Conservation (phyloP, 1,140 invertebrate genomes). For the Nylanderia fulva region DNA sequence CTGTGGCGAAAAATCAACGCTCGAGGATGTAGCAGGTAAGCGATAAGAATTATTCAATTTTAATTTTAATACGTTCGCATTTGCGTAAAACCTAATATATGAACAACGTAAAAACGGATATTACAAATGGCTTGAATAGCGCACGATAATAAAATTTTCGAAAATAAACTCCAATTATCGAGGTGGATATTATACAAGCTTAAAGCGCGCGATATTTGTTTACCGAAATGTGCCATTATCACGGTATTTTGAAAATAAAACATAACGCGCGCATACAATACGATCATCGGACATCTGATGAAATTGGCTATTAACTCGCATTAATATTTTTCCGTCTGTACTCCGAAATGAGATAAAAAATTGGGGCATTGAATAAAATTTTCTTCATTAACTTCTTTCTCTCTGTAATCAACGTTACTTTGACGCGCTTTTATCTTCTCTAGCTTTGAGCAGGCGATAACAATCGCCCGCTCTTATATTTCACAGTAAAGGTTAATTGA, state of each 20-base stretch:
- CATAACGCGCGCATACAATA: neutral
- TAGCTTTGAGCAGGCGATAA: neutral
- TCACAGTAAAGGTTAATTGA: conserved; percentile 58
- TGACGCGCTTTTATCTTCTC: neutral
- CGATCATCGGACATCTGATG: neutral
- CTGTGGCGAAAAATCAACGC: conserved; percentile 91
- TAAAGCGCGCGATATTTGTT: conserved; percentile 11
- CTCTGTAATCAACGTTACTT: conserved; percentile 11
- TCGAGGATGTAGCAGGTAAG: conserved; percentile 91
- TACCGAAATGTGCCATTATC: neutral
- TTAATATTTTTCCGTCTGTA: neutral
- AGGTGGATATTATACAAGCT: neutral
- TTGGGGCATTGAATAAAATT: neutral
- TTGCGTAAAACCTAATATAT: neutral
- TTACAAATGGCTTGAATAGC: neutral
- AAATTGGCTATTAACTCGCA: neutral
- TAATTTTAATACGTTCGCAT: neutral
- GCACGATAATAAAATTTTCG: conserved; percentile 3
- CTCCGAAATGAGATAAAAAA: neutral
- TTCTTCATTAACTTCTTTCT: neutral
- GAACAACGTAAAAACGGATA: neutral
- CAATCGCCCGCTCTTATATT: conserved; percentile 29
- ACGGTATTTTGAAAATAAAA: conserved; percentile 10
- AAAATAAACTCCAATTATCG: neutral
- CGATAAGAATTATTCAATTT: neutral